Conservation (phyloP, 2,797 vertebrate genomes). For the Squalus acanthias region DNA sequence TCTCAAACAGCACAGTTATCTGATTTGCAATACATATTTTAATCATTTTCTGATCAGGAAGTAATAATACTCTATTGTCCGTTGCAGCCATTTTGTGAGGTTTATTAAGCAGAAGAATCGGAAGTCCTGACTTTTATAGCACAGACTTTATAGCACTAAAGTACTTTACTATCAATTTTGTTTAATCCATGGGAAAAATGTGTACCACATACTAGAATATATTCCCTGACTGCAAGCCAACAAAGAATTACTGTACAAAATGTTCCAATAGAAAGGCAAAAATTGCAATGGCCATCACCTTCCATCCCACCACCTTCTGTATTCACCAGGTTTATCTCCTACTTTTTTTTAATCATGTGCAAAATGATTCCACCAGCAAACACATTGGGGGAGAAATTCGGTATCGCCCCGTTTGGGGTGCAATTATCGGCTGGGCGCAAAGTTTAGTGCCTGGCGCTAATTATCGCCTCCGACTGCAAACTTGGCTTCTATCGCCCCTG, state of each 20-base stretch:
- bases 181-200: neutral
- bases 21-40: neutral
- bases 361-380: neutral
- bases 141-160: neutral
- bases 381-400: neutral
- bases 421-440: no score
- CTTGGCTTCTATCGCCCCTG: no score
- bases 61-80: neutral
- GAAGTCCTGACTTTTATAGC: neutral
- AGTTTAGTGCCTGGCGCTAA: no score
- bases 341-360: neutral
- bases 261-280: neutral
- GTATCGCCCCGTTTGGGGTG: no score
- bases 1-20: neutral
- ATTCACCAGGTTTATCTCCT: neutral
- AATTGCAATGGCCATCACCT: neutral
- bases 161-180: neutral
- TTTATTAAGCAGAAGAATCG: neutral
- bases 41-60: slow-evolving; percentile 13
- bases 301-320: neutral
- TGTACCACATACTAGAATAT: neutral
- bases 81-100: neutral
- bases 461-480: no score
- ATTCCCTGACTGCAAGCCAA: neutral
- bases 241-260: neutral